Percentiles rank a stretch among this genome's conserved stretches.
These are phyloP conservation scores for Drosophila rubida DNA, from an alignment of 2,888 invertebrate species.

Conservation along the genomic window DNA sequence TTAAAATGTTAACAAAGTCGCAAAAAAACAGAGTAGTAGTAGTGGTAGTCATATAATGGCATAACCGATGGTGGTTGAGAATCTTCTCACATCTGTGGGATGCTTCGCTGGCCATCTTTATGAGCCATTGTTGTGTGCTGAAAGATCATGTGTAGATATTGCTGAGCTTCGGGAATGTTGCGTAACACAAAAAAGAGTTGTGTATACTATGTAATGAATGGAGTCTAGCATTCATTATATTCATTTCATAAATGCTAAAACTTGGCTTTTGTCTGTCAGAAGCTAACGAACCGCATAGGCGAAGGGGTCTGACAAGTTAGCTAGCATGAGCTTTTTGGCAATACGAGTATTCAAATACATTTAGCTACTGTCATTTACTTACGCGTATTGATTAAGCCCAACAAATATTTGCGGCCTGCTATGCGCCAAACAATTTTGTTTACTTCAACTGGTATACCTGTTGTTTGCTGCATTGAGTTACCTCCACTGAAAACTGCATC, in stretches of 20 bases:
- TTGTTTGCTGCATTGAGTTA: constrained; percentile 7
- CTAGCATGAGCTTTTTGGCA: neutral
- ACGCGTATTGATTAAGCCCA: no score
- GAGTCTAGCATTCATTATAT: constrained; percentile 16
- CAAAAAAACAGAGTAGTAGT: no score
- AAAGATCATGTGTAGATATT: constrained; percentile 36
- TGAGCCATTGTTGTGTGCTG: constrained; percentile 42
- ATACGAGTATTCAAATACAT: neutral
- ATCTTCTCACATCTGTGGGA: constrained; percentile 54
- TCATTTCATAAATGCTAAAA: constrained; percentile 8
- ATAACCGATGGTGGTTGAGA: constrained; percentile 38
- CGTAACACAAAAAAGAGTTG: constrained; percentile 8
- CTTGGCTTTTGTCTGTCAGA: neutral
- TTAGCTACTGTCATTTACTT: no score
- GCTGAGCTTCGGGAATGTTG: constrained; percentile 27
- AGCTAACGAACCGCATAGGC: constrained; percentile 1
- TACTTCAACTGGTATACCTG: neutral
- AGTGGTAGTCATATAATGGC: neutral
- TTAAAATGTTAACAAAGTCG: constrained; percentile 49
- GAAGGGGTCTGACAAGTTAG: neutral
- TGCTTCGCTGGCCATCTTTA: constrained; percentile 28
- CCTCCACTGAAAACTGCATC: neutral
- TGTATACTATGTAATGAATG: constrained; percentile 15
- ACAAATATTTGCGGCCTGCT: neutral
- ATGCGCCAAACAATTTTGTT: neutral